Evolutionary conservation across 2,113 vertebrate species (phyloP).

Genomic region (Chelonoidis abingdonii): DNA sequence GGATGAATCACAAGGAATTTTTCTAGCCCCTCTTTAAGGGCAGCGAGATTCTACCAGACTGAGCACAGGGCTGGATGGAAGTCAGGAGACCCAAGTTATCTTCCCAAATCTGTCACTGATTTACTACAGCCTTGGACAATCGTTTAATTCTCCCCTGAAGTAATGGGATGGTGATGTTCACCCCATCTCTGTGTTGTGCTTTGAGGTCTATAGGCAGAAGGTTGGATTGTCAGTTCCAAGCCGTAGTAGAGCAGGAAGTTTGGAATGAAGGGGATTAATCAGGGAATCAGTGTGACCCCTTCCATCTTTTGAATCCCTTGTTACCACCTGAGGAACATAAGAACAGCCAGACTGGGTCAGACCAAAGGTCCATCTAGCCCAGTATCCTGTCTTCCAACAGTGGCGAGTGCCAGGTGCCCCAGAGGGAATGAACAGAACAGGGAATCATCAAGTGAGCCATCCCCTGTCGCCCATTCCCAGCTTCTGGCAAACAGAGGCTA

Average conservation of each 20-base stretch:
- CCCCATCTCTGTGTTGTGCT: neutral
- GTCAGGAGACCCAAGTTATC: neutral
- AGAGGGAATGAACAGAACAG: too few relatives aligned
- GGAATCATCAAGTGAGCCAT: too few relatives aligned
- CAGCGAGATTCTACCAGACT: neutral
- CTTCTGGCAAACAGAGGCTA: too few relatives aligned
- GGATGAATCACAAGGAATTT: neutral
- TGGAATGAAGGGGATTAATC: neutral
- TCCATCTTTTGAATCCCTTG: neutral
- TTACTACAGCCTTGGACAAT: neutral
- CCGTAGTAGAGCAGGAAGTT: neutral
- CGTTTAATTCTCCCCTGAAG: neutral
- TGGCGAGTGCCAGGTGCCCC: too few relatives aligned
- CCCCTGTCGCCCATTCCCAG: too few relatives aligned
- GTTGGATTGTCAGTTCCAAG: too few relatives aligned
- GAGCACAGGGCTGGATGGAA: neutral
- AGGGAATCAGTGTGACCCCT: neutral
- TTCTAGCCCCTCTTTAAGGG: neutral
- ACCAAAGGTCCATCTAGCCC: too few relatives aligned
- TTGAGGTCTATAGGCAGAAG: neutral
- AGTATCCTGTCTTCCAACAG: too few relatives aligned
- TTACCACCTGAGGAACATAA: neutral
- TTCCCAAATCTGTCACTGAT: neutral
- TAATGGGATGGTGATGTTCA: neutral
- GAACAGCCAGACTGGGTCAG: too few relatives aligned